These are phyloP conservation scores for Ferdinandea cuprea DNA, from an alignment of 2,888 invertebrate species.

Conservation along the genomic window DNA sequence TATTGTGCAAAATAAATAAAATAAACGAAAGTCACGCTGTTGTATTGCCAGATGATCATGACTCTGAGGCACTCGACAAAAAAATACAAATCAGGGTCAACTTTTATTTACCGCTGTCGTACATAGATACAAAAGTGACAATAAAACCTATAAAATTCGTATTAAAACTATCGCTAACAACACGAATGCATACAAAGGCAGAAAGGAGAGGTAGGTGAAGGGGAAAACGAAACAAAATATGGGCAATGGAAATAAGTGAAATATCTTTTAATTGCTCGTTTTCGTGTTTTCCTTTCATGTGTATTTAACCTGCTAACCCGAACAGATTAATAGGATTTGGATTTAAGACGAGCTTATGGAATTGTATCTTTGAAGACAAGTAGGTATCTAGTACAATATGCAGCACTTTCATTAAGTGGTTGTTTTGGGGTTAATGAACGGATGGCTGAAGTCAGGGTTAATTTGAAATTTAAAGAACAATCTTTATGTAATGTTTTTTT, in stretches of 20 bases:
- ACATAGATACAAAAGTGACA: slow-evolving; percentile 25
- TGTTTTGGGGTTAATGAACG: not conserved
- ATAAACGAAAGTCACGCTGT: slow-evolving; percentile 62
- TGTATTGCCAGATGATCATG: slow-evolving; percentile 48
- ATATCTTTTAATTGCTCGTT: slow-evolving; percentile 32
- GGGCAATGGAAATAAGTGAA: slow-evolving; percentile 20
- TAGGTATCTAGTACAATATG: slow-evolving; percentile 22
- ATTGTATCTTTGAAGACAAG: not conserved
- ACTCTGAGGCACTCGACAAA: slow-evolving; percentile 28
- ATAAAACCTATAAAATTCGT: slow-evolving; percentile 37
- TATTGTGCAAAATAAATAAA: slow-evolving; percentile 17
- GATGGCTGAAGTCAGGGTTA: no score
- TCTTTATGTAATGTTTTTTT: no score
- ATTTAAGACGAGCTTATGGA: slow-evolving; percentile 23
- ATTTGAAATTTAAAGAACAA: no score
- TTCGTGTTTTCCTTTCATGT: slow-evolving; percentile 10
- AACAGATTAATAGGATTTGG: slow-evolving; percentile 24
- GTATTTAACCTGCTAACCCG: slow-evolving; percentile 32
- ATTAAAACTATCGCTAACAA: slow-evolving; percentile 21
- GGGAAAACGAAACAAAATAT: not conserved
- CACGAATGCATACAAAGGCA: not conserved
- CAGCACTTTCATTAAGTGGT: slow-evolving; percentile 17
- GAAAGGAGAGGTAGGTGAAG: not conserved
- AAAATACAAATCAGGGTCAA: slow-evolving; percentile 60
- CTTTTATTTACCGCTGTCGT: slow-evolving; percentile 28